phyloP scores from a whole-genome alignment of 2,888 invertebrate species.

The Amblyteles armatorius region DNA sequence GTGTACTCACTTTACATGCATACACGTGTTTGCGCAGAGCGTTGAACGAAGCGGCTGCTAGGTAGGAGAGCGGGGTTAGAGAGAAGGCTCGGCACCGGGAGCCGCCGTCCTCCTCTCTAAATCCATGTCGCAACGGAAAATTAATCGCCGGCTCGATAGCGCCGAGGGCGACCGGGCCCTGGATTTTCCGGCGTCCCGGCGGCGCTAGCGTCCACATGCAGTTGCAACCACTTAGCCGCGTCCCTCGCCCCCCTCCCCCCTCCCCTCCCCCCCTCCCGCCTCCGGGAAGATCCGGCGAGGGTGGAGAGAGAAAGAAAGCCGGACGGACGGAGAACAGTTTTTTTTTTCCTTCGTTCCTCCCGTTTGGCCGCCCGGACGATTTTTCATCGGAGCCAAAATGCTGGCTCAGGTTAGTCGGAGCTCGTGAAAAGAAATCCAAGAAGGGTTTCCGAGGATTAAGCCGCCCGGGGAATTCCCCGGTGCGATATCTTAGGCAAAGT shows the following conservation, averaged over 20 bases:
- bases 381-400: slow-evolving; percentile 66
- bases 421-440: slow-evolving; percentile 54
- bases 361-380: slow-evolving; percentile 61
- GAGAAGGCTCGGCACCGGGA: slow-evolving; percentile 24
- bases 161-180: slow-evolving; percentile 62
- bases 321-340: slow-evolving; percentile 17
- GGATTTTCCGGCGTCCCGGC: slow-evolving; percentile 70
- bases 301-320: neutral
- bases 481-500: slow-evolving; percentile 62
- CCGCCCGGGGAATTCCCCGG: neutral
- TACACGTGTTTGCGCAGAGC: slow-evolving; percentile 39
- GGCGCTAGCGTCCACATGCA: slow-evolving; percentile 40
- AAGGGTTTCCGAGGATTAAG: slow-evolving; percentile 54
- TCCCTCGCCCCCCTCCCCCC: slow-evolving; percentile 40
- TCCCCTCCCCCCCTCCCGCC: neutral
- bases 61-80: slow-evolving; percentile 41
- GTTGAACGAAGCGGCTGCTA: slow-evolving; percentile 48
- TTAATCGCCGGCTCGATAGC: slow-evolving; percentile 76
- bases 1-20: slow-evolving; percentile 5
- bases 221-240: slow-evolving; percentile 41
- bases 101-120: slow-evolving; percentile 66
- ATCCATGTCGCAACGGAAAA: slow-evolving; percentile 74
- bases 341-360: slow-evolving; percentile 59
- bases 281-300: slow-evolving; percentile 14
- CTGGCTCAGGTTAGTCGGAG: slow-evolving; percentile 51